Evolutionary conservation across 1,140 invertebrate species (phyloP), one percentile per base, ranked within the genome.

Genomic region (Temnothorax nylanderi): DNA sequence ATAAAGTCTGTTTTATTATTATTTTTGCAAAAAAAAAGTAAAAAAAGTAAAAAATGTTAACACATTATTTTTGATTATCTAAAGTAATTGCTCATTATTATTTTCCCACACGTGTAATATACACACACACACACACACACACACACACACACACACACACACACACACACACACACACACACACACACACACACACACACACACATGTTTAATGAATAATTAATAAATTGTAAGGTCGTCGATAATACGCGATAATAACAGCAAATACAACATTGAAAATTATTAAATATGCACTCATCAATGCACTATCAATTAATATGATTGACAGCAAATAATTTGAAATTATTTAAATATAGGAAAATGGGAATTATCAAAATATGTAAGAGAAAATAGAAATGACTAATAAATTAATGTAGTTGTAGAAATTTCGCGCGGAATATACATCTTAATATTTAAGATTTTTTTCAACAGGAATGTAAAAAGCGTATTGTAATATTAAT

Each of bases 401-500:
- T 44, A 51, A 72, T 51, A 72, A 26, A 72, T 72, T 72, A n/a
- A 2, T 51, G 34, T 51, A 51, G 16, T 21, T 6, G 44, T 72
- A 32, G 3, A 32, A 51, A 18, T 51, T 4, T 47, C 18, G 3
- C 34, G 18, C 0, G 5, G 13, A 49, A 71, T 34, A 49, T 71
- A 54, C 49, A 21, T 34, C 47, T 10, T 18, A 32, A 74, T 74
- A 74, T 74, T 49, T 16, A 2, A 34, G 51, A 54, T 54, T 47
- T 72, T 51, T 34, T 72, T 18, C 47, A 49, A n/a, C 34, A 54
- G 26, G 0, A 72, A 32, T 16, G 8, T 72, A 34, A 72, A 72
- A 72, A 51, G 26, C 37, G 8, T 71, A 71, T 18, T 72, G 69
- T 72, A 72, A 51, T 72, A 72, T 54, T n/a, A 72, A 72, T 72